These are phyloP conservation scores for Copsychus sechellarum DNA, from an alignment of 2,113 vertebrate genomes.

Conservation along the genomic window DNA sequence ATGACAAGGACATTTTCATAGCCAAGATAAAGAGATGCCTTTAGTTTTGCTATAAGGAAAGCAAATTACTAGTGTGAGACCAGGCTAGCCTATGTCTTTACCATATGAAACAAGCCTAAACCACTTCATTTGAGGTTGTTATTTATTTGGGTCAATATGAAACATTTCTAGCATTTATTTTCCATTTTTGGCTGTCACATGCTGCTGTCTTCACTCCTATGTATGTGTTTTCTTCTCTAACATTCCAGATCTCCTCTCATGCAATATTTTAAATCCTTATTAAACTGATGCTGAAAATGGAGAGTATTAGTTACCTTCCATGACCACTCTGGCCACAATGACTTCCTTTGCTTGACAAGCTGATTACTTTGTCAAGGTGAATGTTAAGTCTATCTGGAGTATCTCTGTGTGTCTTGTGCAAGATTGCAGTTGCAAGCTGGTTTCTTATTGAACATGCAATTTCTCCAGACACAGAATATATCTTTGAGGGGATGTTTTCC, in stretches of 20 bases:
- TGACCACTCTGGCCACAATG: not conserved
- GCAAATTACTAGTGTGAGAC: not conserved
- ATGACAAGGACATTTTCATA: not conserved
- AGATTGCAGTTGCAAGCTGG: not conserved
- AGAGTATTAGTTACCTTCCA: not conserved
- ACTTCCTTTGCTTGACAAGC: slow-evolving; percentile 2
- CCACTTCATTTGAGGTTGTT: not conserved
- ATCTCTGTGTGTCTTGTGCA: not conserved
- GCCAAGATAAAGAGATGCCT: not conserved
- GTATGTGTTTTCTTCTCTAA: not conserved
- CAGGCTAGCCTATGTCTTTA: not conserved
- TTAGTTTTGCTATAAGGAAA: not conserved
- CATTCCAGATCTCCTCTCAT: not conserved
- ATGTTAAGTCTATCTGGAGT: not conserved
- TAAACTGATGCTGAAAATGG: not conserved
- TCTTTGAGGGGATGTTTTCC: not conserved
- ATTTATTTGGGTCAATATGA: not conserved
- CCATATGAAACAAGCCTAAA: not conserved
- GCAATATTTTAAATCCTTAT: slow-evolving; percentile 12
- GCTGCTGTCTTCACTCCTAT: not conserved
- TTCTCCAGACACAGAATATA: not conserved
- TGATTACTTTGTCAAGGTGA: slow-evolving; percentile 31
- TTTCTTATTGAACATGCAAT: not conserved
- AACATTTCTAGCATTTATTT: not conserved
- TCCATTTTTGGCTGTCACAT: not conserved